A percentile compares a stretch with the other conserved stretches of the same genome.
Evolutionary conservation across 2,113 vertebrate genomes (phyloP).

Genomic region (Lampris incognitus): DNA sequence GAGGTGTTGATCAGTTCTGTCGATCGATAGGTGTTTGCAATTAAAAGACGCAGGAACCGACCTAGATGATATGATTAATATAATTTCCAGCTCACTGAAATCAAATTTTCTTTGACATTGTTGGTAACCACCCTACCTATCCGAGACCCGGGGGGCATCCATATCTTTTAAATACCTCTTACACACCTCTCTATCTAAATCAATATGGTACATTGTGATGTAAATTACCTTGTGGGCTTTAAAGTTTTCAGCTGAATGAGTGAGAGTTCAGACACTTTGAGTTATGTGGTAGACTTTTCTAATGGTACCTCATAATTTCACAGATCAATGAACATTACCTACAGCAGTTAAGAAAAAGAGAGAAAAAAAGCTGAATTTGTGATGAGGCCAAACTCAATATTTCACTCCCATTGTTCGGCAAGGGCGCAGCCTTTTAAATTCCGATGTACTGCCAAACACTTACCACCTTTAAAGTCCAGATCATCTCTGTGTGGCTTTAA

Average conservation of each 20-base stretch:
- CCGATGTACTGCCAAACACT: slow-evolving; percentile 43
- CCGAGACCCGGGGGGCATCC: slow-evolving; percentile 48
- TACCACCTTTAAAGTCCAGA: slow-evolving; percentile 47
- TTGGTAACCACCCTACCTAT: slow-evolving; percentile 60
- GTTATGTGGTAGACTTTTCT: slow-evolving; percentile 71
- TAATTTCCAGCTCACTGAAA: slow-evolving; percentile 32
- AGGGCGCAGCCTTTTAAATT: slow-evolving; percentile 73
- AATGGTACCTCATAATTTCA: slow-evolving; percentile 81
- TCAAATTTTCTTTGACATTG: slow-evolving; percentile 49
- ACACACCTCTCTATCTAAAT: slow-evolving; percentile 69
- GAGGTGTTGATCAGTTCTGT: slow-evolving; percentile 27
- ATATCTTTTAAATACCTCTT: slow-evolving; percentile 65
- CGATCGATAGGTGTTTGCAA: slow-evolving; percentile 55
- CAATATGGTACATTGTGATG: slow-evolving; percentile 72
- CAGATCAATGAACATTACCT: slow-evolving; percentile 83
- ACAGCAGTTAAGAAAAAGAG: slow-evolving; percentile 57
- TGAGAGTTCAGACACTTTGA: slow-evolving; percentile 72
- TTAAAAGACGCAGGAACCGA: slow-evolving; percentile 39
- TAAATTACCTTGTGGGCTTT: slow-evolving; percentile 64
- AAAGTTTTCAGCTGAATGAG: slow-evolving; percentile 67
- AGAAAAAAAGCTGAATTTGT: slow-evolving; percentile 65
- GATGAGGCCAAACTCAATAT: slow-evolving; percentile 78
- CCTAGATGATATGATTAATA: slow-evolving; percentile 23
- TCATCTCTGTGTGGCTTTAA: slow-evolving; percentile 10
- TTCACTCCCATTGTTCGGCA: slow-evolving; percentile 72